Percentiles rank a stretch among this genome's conserved stretches.
phyloP scores from a whole-genome alignment of 2,797 vertebrate species.

The Pipistrellus nathusii region DNA sequence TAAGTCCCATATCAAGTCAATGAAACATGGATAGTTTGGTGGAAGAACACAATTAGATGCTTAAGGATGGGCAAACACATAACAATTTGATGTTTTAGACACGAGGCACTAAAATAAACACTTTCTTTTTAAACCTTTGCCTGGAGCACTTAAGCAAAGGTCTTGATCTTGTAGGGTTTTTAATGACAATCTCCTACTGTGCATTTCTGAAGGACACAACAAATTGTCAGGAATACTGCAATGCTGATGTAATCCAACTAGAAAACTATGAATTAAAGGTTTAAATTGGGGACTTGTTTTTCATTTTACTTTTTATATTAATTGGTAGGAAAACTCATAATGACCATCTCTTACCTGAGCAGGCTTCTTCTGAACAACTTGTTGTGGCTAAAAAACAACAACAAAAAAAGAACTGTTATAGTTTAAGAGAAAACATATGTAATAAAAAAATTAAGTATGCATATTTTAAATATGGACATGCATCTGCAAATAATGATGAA shows the following conservation, averaged over 20 bases:
- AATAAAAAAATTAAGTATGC: neutral
- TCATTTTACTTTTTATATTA: constrained; percentile 14
- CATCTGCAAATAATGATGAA: neutral
- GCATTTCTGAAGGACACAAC: neutral
- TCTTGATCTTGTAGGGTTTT: neutral
- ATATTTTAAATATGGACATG: neutral
- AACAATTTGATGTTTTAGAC: constrained; percentile 9
- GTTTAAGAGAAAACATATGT: constrained; percentile 65
- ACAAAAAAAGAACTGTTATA: constrained; percentile 57
- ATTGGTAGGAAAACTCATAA: constrained; percentile 36
- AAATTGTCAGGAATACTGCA: neutral
- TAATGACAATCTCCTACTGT: neutral
- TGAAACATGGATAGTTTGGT: neutral
- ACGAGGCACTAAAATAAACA: neutral
- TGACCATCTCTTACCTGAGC: constrained; percentile 91
- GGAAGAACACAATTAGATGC: neutral
- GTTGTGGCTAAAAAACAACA: constrained; percentile 93
- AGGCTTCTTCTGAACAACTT: constrained; percentile 96
- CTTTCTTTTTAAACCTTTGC: constrained; percentile 3
- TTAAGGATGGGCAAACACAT: neutral
- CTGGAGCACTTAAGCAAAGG: neutral
- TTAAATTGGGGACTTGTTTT: neutral
- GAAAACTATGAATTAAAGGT: constrained; percentile 31
- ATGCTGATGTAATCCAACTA: neutral
- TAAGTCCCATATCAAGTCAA: neutral